phyloP scores from a whole-genome alignment of 2,888 invertebrate species.

The Alviniconcha strummeri region DNA sequence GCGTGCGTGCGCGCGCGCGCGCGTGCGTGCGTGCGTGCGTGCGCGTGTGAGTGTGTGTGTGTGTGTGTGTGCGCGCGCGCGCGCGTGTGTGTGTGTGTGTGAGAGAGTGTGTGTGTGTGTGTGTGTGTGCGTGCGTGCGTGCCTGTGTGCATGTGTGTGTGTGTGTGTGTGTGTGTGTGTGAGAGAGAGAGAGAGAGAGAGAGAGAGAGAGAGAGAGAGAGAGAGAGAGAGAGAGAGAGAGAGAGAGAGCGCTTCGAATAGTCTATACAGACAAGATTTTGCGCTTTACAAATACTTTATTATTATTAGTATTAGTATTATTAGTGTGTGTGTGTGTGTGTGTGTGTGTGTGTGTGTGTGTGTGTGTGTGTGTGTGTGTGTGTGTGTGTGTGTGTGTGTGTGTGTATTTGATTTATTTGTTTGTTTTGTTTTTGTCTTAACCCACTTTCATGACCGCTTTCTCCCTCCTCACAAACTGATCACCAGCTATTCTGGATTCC shows the following conservation, averaged over 20 bases:
- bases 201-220: too few species aligned
- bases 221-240: too few species aligned
- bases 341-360: not conserved
- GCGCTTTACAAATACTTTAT: too few species aligned
- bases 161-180: not conserved
- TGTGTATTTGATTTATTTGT: not conserved
- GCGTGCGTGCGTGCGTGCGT: constrained; percentile 1
- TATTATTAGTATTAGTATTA: too few species aligned
- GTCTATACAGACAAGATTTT: too few species aligned
- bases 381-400: not conserved
- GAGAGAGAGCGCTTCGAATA: too few species aligned
- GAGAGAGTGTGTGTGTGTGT: not conserved
- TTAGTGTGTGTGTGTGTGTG: constrained; percentile 14
- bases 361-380: not conserved
- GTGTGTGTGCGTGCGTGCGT: not conserved
- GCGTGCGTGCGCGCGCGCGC: not conserved
- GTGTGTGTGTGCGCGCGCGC: constrained; percentile 5
- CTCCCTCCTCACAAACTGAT: too few species aligned
- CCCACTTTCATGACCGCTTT: too few species aligned
- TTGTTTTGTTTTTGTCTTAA: too few species aligned
- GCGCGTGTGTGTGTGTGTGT: not conserved
- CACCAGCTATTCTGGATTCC: not conserved
- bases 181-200: too few species aligned
- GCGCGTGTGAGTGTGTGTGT: constrained; percentile 3
- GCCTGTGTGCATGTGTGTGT: not conserved